Conservation (phyloP, 2,113 vertebrate genomes). For the Passerina amoena region DNA sequence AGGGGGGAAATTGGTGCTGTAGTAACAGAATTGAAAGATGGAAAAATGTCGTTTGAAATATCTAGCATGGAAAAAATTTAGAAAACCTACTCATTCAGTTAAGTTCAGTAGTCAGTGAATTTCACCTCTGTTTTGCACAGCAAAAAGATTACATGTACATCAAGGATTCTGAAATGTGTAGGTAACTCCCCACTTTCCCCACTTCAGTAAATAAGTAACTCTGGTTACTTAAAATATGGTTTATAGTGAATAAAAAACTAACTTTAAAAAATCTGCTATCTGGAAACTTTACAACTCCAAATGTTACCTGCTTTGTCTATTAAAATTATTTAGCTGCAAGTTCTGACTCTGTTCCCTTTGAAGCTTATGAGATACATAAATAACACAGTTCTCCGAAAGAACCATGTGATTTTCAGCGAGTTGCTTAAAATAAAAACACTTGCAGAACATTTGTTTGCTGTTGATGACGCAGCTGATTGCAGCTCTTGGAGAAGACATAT, state of each 20-base stretch:
- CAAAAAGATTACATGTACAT: background rate
- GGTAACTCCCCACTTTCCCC: background rate
- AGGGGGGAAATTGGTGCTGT: background rate
- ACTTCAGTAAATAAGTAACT: background rate
- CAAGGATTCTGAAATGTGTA: background rate
- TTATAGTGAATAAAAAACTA: background rate
- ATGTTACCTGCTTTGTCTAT: background rate
- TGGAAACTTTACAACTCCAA: background rate
- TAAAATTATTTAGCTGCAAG: background rate
- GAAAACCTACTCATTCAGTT: background rate
- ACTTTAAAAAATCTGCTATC: background rate
- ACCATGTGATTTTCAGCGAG: background rate
- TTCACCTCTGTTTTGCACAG: background rate
- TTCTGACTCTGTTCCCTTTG: conserved; percentile 35
- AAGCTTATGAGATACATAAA: conserved; percentile 44
- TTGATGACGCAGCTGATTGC: background rate
- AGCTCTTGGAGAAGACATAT: background rate
- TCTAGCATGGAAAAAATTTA: background rate
- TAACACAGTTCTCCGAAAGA: background rate
- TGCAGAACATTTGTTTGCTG: conserved; percentile 18
- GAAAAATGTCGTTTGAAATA: background rate
- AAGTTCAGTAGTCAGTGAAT: background rate
- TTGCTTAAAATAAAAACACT: conserved; percentile 52
- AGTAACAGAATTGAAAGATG: background rate
- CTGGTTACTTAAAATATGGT: background rate